Conservation (phyloP, 2,888 invertebrate species). For the Athrips mouffetella region DNA sequence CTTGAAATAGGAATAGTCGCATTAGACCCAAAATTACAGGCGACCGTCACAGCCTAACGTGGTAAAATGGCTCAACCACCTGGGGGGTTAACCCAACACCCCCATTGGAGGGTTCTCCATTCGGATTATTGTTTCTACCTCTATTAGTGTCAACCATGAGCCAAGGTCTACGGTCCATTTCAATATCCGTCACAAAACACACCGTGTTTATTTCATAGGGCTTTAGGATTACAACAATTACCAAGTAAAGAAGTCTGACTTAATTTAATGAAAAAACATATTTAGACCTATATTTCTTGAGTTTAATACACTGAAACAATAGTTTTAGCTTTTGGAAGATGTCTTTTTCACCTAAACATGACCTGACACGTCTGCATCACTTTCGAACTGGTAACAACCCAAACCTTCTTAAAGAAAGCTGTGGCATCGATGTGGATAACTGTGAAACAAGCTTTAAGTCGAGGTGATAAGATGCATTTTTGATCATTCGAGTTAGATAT, state of each 20-base stretch:
- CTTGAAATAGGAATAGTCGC: constrained; percentile 77
- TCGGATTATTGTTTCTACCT: background rate
- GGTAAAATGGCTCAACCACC: constrained; percentile 74
- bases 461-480: constrained; percentile 23
- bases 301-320: too few relatives aligned
- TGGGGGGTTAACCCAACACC: constrained; percentile 64
- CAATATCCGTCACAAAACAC: too few relatives aligned
- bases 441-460: constrained; percentile 28
- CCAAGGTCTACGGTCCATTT: too few relatives aligned
- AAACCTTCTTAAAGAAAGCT: constrained; percentile 32
- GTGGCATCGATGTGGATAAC: constrained; percentile 25
- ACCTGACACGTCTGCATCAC: constrained; percentile 22
- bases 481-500: constrained; percentile 14
- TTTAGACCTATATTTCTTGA: too few relatives aligned
- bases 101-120: constrained; percentile 24
- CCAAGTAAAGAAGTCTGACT: too few relatives aligned
- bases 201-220: too few relatives aligned
- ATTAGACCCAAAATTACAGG: constrained; percentile 77
- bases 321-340: too few relatives aligned
- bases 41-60: constrained; percentile 76
- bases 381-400: constrained; percentile 13
- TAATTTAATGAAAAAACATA: too few relatives aligned
- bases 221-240: too few relatives aligned
- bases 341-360: too few relatives aligned
- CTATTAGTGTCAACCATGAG: too few relatives aligned